Evolutionary conservation across 2,888 invertebrate genomes (phyloP), one percentile per base, ranked within the genome.

Genomic region (Unio pictorum): DNA sequence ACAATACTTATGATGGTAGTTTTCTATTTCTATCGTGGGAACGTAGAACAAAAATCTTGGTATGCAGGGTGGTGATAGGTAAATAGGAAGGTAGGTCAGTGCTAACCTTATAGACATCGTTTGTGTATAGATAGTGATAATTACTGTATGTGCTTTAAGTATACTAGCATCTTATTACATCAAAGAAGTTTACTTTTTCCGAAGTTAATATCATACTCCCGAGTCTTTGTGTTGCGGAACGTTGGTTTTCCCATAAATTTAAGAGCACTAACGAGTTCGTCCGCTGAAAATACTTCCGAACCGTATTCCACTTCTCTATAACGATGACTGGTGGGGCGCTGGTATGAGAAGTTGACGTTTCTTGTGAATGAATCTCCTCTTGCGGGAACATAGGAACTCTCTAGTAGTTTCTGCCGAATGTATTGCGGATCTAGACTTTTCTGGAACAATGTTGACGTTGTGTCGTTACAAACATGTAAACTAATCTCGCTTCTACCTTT

Each of bases 391-490:
- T 59, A 23, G 59, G 59, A 26, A 59, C 59, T 23, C 11, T 26
- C 8, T 18, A 11, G 11, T 11, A 23, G 59, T 59, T 59, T 23
- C 26, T 59, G 8, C 11, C 59, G 26, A 23, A 64, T 65, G 18
- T 64, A 58, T 5, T 65, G 60, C 11, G 70, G 72, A 34, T 78
- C 69, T 56, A 85, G 68, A 72, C 81, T 81, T 63, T 79, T 75
- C 66, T 80, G 73, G 54, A 83, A 80, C 66, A 84, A 67, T n/a
- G 75, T 68, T n/a, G 85, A 86, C n/a, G 63, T 74, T 17, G 78
- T 64, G 64, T 86, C 84, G 78, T 82, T 72, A 26, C 79, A 81
- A 26, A 86, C 64, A 73, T 87, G 86, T n/a, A 87, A 71, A 11
- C 81, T 80, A 3, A 78, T 79, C 55, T 86, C 85, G 45, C 78